Base-by-base conservation (phyloP, 1,140 invertebrate species). In the Araneus ventricosus region DNA sequence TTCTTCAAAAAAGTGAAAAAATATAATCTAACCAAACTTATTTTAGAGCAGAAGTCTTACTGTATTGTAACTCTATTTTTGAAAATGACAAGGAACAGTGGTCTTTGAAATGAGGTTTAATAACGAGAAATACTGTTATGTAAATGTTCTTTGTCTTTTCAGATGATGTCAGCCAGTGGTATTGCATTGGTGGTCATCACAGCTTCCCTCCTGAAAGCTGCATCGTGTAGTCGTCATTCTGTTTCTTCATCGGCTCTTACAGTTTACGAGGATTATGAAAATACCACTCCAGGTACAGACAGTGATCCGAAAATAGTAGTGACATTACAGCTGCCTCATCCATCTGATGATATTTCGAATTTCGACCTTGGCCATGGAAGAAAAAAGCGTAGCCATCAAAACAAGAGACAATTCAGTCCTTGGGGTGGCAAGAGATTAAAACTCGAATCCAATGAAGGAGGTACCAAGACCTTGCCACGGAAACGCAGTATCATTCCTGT, bases 391-490 rank as follows among this genome's bases (percentile, higher is more conserved):
- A 63, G 10, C 17, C 27, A 27, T 37, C 70, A 75, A 75, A 4
- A 75, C 20, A 75, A 75, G 30, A 75, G 70, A 63, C 75, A 84
- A n/a, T 91, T 84, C 39, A 91, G 80, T 63, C 89, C 89, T 4
- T 91, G 89, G 89, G 89, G 89, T 39, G 89, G 89, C 30, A 91
- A 91, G n/a, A 34, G 89, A 45, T 61, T 52, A 34, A 17, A 75
- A 20, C 27, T 2, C 14, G 67, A 75, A 10, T 14, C 27, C 14
- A 34, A 4, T 37, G n/a, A 70, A 27, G 63, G 7, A 70, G 10
- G 22, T n/a, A 17, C 27, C 30, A 75, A 63, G 59, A 20, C 20
- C 20, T 75, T 20, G 30, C 17, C 27, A 17, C 30, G 5, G 70
- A 75, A 34, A 20, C 34, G 34, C 27, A 75, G 70, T 75, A 75